These are phyloP conservation scores for Chrysolophus pictus DNA, from an alignment of 2,797 vertebrate genomes.

Conservation along the genomic window DNA sequence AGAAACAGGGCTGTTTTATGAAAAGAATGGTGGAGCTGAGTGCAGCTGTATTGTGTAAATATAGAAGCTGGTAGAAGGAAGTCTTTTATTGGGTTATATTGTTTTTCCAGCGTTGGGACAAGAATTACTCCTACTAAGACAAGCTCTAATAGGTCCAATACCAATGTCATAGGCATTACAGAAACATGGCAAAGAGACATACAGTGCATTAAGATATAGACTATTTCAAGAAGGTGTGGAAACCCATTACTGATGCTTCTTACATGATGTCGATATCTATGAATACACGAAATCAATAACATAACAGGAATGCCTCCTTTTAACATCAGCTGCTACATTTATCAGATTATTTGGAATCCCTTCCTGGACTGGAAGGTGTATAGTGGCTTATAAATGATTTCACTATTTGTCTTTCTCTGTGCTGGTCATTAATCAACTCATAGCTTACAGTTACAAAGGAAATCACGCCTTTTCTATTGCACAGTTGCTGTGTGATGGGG, in stretches of 20 bases:
- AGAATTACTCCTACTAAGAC: not conserved
- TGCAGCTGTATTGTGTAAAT: not conserved
- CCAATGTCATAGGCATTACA: not conserved
- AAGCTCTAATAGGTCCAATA: not conserved
- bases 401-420: not conserved
- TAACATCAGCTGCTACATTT: not conserved
- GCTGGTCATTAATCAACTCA: not conserved
- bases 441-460: not conserved
- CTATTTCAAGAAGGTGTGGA: not conserved
- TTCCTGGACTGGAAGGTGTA: not conserved
- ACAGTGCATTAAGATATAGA: not conserved
- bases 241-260: constrained; percentile 13
- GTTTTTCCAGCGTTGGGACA: not conserved
- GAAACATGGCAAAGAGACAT: not conserved
- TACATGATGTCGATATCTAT: not conserved
- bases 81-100: not conserved
- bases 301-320: not conserved
- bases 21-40: not conserved
- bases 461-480: not conserved
- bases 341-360: not conserved
- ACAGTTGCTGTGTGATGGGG: not conserved
- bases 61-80: constrained; percentile 8
- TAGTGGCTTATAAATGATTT: not conserved
- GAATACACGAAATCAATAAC: constrained; percentile 30
- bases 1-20: not conserved